Percentiles rank a stretch among this genome's conserved stretches.
phyloP scores from a whole-genome alignment of 2,113 vertebrate species.

The Mustelus asterias region DNA sequence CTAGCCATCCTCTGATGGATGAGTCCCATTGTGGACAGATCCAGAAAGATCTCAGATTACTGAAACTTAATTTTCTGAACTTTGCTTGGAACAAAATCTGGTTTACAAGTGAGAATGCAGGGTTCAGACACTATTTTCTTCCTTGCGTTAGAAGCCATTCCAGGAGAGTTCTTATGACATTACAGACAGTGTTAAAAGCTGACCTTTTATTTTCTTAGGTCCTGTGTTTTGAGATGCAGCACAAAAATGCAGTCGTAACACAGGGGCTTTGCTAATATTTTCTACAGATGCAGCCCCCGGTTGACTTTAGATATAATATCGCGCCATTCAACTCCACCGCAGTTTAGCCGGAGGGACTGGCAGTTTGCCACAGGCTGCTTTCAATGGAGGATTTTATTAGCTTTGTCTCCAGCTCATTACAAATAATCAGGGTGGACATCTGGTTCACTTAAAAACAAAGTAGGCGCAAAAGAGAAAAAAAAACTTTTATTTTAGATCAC shows the following conservation, averaged over 20 bases:
- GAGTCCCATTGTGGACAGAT: neutral
- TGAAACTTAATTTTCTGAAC: neutral
- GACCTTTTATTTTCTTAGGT: neutral
- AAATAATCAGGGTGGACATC: slow-evolving; percentile 13
- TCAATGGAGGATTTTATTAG: slow-evolving; percentile 32
- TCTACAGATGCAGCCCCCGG: neutral
- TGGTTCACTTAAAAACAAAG: neutral
- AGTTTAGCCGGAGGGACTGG: neutral
- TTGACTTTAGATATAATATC: slow-evolving; percentile 10
- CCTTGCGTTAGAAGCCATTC: neutral
- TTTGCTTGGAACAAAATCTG: neutral
- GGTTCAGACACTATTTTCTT: neutral
- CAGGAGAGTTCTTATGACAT: neutral
- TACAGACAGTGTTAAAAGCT: neutral
- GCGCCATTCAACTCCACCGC: neutral
- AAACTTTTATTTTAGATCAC: neutral
- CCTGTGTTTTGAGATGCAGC: neutral
- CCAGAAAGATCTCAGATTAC: neutral
- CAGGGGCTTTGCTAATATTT: neutral
- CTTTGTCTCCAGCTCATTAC: slow-evolving; percentile 32
- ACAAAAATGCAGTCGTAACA: slow-evolving; percentile 5
- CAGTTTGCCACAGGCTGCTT: neutral
- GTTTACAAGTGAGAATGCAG: neutral
- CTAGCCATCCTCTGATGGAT: neutral
- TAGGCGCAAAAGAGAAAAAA: neutral